Evolutionary conservation across 2,888 invertebrate species (phyloP).

Genomic region (Cantharis nigra): DNA sequence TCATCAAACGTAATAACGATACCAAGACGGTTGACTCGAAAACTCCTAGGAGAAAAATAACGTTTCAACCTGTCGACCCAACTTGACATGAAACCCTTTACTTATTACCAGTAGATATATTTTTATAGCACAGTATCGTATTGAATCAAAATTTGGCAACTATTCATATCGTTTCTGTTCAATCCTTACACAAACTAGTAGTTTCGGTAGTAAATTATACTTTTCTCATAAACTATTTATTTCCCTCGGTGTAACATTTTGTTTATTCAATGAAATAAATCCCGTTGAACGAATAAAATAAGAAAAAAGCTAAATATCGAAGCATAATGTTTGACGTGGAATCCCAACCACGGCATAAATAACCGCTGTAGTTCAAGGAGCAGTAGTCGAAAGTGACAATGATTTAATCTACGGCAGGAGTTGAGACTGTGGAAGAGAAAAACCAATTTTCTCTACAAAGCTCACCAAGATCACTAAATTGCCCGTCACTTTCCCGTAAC

Average conservation of each 20-base stretch:
- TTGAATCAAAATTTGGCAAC: not conserved
- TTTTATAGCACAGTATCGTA: not conserved
- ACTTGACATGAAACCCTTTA: constrained; percentile 24
- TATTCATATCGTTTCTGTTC: not conserved
- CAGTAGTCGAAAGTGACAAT: no score
- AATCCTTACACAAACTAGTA: not conserved
- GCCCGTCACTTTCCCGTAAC: no score
- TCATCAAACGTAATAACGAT: constrained; percentile 37
- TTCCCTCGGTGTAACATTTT: not conserved
- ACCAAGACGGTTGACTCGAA: constrained; percentile 16
- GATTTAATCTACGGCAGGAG: no score
- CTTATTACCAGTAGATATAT: not conserved
- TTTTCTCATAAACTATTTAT: not conserved
- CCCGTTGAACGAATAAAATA: no score
- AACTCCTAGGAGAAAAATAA: constrained; percentile 25
- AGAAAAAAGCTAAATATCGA: no score
- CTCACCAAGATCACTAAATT: no score
- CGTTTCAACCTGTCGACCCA: constrained; percentile 36
- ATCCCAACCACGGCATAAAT: no score
- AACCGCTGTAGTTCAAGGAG: no score
- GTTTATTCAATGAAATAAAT: not conserved
- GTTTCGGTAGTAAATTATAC: not conserved
- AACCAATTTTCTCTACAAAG: no score
- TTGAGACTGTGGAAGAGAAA: no score
- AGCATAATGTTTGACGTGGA: no score